A percentile compares a stretch with the other conserved stretches of the same genome.
These are phyloP conservation scores for Glaucidium brasilianum DNA, from an alignment of 2,113 vertebrate species.

Conservation along the genomic window DNA sequence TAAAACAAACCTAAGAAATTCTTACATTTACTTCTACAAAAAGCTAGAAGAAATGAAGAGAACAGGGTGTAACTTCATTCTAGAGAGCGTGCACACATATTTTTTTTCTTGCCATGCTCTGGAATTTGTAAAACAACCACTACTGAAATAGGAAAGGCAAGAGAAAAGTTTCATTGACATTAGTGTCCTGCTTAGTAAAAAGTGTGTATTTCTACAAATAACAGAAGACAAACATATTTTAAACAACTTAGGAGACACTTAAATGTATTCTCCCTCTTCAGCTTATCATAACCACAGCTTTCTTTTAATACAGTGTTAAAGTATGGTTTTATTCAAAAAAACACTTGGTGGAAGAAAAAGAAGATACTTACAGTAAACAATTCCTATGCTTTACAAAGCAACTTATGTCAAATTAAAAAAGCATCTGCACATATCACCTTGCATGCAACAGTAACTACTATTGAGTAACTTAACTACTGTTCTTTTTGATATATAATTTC, in stretches of 20 bases:
- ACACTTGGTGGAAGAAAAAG: not conserved
- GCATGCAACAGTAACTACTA: not conserved
- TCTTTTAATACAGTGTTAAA: not conserved
- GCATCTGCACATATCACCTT: not conserved
- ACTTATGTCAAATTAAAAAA: not conserved
- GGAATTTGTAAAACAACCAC: conserved; percentile 1
- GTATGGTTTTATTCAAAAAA: not conserved
- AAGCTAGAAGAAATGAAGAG: not conserved
- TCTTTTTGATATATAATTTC: not conserved
- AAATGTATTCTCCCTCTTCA: not conserved
- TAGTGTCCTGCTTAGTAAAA: not conserved
- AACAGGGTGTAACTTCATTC: not conserved
- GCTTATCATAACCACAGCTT: not conserved
- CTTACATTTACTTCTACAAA: conserved; percentile 66
- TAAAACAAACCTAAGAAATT: conserved; percentile 72
- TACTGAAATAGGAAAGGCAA: not conserved
- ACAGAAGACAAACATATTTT: not conserved
- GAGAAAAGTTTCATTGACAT: not conserved
- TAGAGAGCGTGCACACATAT: not conserved
- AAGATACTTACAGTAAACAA: not conserved
- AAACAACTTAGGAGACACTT: not conserved
- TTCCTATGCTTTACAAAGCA: not conserved
- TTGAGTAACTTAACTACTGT: not conserved
- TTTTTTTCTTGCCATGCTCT: conserved; percentile 19
- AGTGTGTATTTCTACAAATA: not conserved